Conservation (phyloP, 2,888 invertebrate genomes). For the Meteorus colon region DNA sequence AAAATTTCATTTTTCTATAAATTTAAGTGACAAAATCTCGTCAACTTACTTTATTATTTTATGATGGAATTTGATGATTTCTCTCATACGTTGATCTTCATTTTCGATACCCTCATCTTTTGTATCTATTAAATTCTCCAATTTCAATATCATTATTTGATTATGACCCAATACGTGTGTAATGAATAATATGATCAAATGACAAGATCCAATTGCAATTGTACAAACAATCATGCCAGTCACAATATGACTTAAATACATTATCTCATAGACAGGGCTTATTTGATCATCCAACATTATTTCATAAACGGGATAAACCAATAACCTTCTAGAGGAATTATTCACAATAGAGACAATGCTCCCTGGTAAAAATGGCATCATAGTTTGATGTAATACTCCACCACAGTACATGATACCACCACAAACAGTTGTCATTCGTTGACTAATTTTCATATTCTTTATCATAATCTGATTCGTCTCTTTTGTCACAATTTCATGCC, state of each 20-base stretch:
- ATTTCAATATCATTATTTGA: conserved; percentile 42
- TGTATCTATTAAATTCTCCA: conserved; percentile 38
- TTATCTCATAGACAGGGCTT: conserved; percentile 31
- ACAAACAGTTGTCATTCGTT: conserved; percentile 52
- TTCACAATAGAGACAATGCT: conserved; percentile 36
- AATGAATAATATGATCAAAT: conserved; percentile 49
- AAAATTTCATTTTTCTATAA: neutral
- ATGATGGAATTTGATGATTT: conserved; percentile 45
- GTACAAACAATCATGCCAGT: conserved; percentile 27
- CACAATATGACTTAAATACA: conserved; percentile 29
- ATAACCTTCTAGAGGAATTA: conserved; percentile 47
- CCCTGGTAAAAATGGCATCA: conserved; percentile 48
- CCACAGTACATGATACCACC: conserved; percentile 54
- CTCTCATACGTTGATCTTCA: conserved; percentile 43
- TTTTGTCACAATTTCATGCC: conserved; percentile 43
- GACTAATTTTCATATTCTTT: conserved; percentile 32
- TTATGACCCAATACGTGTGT: conserved; percentile 51
- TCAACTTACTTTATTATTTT: conserved; percentile 34
- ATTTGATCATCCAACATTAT: conserved; percentile 31
- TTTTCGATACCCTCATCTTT: neutral
- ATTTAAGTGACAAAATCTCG: too few relatives aligned
- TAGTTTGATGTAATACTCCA: conserved; percentile 48
- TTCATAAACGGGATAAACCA: conserved; percentile 58
- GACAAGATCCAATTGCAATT: conserved; percentile 35
- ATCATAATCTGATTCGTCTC: conserved; percentile 49